Conservation (phyloP, 2,888 invertebrate genomes). For the Antheraea assamensis region DNA sequence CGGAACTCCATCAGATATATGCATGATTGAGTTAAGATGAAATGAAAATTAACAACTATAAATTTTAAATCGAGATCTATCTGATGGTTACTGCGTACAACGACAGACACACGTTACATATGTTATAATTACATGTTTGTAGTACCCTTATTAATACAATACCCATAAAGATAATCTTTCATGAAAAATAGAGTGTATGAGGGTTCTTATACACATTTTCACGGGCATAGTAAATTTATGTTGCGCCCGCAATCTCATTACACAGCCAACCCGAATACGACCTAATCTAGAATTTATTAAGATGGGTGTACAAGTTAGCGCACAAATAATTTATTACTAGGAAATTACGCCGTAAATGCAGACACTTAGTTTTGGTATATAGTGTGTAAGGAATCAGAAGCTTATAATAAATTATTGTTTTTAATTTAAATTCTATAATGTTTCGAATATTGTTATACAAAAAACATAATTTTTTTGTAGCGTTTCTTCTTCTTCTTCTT, state of each 20-base stretch:
- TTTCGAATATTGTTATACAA: no score
- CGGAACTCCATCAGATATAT: no score
- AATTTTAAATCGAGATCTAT: no score
- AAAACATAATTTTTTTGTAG: no score
- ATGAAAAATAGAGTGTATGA: background rate
- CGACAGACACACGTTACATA: no score
- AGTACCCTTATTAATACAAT: background rate
- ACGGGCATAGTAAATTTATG: background rate
- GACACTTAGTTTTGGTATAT: background rate
- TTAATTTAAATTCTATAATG: no score
- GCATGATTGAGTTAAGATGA: no score
- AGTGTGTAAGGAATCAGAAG: background rate
- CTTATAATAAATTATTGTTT: background rate
- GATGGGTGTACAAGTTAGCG: background rate
- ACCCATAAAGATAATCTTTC: background rate
- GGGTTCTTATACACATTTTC: background rate
- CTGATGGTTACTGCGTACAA: no score
- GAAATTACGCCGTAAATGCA: background rate
- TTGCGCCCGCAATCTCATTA: background rate
- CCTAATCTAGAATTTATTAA: conserved; percentile 8
- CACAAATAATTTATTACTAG: conserved; percentile 1
- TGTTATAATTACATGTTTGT: no score
- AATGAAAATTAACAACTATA: no score
- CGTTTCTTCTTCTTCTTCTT: no score
- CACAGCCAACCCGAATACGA: background rate